These are phyloP conservation scores for Lasaia peninsularis DNA, from an alignment of 1,140 invertebrate species.

Conservation along the genomic window DNA sequence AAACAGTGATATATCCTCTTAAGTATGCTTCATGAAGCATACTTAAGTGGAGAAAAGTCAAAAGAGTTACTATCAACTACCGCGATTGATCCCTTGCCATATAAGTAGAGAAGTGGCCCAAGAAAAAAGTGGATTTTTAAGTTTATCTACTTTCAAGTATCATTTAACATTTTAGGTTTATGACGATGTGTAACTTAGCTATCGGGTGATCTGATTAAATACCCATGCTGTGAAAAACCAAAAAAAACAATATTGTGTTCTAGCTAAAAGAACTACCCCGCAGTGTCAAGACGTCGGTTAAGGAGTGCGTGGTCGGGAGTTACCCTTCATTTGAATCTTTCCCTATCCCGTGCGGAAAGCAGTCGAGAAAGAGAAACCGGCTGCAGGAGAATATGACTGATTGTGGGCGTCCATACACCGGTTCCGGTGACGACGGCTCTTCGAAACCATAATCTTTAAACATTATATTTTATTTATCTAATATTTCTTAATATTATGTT, in stretches of 20 bases:
- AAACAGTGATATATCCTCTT: too few species aligned
- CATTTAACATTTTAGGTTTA: too few species aligned
- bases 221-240: not conserved
- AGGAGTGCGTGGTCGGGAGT: not conserved
- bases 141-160: too few species aligned
- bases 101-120: too few species aligned
- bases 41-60: too few species aligned
- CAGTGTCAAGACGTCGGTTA: not conserved
- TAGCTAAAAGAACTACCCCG: not conserved
- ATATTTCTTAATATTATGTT: constrained; percentile 1
- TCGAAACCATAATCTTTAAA: constrained; percentile 6
- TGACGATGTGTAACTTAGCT: too few species aligned
- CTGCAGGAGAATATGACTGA: constrained; percentile 4
- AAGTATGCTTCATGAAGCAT: too few species aligned
- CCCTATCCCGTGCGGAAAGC: constrained; percentile 9
- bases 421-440: constrained; percentile 32
- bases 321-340: not conserved
- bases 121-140: too few species aligned
- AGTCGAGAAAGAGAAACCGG: constrained; percentile 27
- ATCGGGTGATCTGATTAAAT: too few species aligned
- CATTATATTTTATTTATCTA: constrained; percentile 6
- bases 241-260: not conserved
- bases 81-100: too few species aligned
- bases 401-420: constrained; percentile 7
- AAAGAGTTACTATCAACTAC: too few species aligned